A percentile compares a stretch with the other conserved stretches of the same genome.
Conservation (phyloP, 1,140 invertebrate species). For the Sipha flava region DNA sequence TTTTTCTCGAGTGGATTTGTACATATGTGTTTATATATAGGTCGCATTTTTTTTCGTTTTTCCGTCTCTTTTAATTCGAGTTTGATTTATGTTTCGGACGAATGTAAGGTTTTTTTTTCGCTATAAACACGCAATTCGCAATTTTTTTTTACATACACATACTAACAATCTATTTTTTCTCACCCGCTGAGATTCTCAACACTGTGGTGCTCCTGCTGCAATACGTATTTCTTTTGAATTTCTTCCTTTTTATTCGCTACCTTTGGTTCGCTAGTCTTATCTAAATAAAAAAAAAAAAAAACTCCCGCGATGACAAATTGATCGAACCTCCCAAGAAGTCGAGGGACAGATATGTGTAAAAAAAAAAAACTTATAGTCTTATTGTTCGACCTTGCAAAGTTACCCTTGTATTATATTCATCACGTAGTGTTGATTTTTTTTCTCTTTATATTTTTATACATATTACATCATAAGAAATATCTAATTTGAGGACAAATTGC, state of each 20-base stretch:
- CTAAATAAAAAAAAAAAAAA: background rate
- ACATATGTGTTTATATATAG: background rate
- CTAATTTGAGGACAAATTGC: background rate
- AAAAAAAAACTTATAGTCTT: background rate
- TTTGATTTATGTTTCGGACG: background rate
- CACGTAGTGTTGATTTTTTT: background rate
- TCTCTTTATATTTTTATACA: background rate
- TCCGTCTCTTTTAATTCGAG: background rate
- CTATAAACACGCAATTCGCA: background rate
- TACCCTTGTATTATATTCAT: background rate
- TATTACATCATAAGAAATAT: background rate
- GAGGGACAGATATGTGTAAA: background rate
- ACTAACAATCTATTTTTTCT: background rate
- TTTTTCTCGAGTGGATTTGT: background rate
- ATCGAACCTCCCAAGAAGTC: conserved; percentile 22
- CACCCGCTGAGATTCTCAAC: conserved; percentile 16
- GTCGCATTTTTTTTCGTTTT: background rate
- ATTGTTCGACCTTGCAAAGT: background rate
- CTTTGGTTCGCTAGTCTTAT: background rate
- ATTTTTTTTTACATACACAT: background rate
- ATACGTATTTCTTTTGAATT: background rate
- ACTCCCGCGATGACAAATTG: conserved; percentile 21
- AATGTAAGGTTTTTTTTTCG: background rate
- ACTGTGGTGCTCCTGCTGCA: background rate
- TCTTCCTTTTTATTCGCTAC: background rate